These are phyloP conservation scores for Hippopotamus amphibius DNA, from an alignment of 2,113 vertebrate genomes.

Conservation along the genomic window DNA sequence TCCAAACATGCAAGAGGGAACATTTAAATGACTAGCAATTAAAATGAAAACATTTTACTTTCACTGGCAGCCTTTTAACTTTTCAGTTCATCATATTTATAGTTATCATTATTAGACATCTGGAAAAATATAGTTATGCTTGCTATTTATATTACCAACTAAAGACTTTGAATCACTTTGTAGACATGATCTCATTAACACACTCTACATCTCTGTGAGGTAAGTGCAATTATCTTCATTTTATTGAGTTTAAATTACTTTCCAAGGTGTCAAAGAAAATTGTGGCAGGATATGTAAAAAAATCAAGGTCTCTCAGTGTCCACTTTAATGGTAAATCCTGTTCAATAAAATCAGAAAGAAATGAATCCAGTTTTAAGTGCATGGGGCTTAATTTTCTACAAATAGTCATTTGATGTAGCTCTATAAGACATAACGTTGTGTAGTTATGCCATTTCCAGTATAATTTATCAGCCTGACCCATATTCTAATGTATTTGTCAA, in stretches of 20 bases:
- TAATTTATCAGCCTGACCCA: slow-evolving; percentile 75
- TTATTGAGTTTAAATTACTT: slow-evolving; percentile 84
- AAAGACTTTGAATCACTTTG: slow-evolving; percentile 80
- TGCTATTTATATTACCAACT: slow-evolving; percentile 81
- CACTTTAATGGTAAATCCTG: slow-evolving; percentile 70
- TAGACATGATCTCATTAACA: slow-evolving; percentile 84
- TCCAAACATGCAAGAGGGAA: slow-evolving; percentile 74
- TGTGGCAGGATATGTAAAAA: slow-evolving; percentile 55
- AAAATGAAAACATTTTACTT: slow-evolving; percentile 82
- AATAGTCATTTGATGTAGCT: slow-evolving; percentile 59
- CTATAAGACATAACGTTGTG: slow-evolving; percentile 49
- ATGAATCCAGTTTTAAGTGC: slow-evolving; percentile 64
- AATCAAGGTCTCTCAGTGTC: slow-evolving; percentile 69
- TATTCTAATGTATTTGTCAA: slow-evolving; percentile 65
- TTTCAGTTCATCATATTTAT: slow-evolving; percentile 81
- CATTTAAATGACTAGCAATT: slow-evolving; percentile 79
- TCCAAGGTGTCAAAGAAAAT: slow-evolving; percentile 82
- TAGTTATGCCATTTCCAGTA: slow-evolving; percentile 65
- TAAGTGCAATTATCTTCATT: slow-evolving; percentile 83
- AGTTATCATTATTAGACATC: slow-evolving; percentile 83
- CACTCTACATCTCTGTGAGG: slow-evolving; percentile 72
- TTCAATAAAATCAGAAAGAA: slow-evolving; percentile 65
- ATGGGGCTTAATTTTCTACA: slow-evolving; percentile 69
- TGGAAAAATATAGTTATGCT: slow-evolving; percentile 83
- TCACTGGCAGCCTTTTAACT: slow-evolving; percentile 80